Evolutionary conservation across 2,797 vertebrate genomes (phyloP).

Genomic region (Clamator glandarius): DNA sequence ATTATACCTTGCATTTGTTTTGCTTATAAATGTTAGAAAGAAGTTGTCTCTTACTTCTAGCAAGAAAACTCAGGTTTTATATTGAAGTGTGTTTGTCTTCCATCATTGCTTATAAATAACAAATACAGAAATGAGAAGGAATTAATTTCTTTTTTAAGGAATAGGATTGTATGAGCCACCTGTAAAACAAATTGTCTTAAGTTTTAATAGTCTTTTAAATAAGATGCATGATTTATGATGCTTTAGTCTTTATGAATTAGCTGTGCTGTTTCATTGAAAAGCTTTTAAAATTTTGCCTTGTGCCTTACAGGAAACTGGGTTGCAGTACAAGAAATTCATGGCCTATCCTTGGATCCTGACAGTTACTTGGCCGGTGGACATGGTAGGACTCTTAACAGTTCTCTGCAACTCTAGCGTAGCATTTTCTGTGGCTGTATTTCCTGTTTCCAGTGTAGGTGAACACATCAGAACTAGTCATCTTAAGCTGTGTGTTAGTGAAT

Average conservation of each 20-base stretch:
- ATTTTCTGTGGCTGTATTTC: neutral
- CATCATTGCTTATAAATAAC: neutral
- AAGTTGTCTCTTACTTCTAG: neutral
- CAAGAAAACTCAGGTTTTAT: neutral
- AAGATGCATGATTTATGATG: neutral
- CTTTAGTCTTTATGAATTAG: neutral
- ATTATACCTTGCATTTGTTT: neutral
- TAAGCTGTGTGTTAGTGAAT: neutral
- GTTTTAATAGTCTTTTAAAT: too few species aligned
- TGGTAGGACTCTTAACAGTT: slow-evolving; percentile 71
- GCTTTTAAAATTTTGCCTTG: neutral
- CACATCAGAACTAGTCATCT: neutral
- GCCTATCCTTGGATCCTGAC: slow-evolving; percentile 96
- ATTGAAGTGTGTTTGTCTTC: neutral
- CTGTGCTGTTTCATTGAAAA: neutral
- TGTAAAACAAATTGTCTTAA: neutral
- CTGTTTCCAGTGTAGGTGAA: neutral
- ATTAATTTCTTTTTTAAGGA: neutral
- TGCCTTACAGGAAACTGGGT: slow-evolving; percentile 80
- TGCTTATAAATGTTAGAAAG: neutral
- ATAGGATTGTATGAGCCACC: neutral
- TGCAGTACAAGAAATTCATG: slow-evolving; percentile 94
- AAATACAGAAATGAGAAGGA: neutral
- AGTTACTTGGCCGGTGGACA: slow-evolving; percentile 91
- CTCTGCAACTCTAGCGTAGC: neutral